Evolutionary conservation across 2,113 vertebrate species (phyloP), one percentile per base, ranked within the genome.

Genomic region (Collichthys lucidus): DNA sequence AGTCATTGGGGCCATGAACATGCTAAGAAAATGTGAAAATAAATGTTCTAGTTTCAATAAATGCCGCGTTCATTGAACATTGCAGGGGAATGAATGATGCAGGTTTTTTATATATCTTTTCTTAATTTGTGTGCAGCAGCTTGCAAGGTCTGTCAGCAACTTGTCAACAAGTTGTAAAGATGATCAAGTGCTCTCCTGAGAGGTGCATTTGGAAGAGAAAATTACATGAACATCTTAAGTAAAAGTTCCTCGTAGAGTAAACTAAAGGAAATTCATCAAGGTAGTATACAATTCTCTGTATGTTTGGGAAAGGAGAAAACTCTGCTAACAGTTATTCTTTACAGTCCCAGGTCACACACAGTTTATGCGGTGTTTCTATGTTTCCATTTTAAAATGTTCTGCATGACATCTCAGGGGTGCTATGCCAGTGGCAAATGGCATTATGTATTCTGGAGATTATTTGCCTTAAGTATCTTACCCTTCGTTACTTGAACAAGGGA

Each of bases 401-500:
- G 67, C 68, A 49, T 61, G 22, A 64, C 52, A 29, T 78, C 72
- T 70, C 63, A 42, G 26, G 20, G 31, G 70, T 24, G 17, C 59
- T 64, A 42, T 65, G 26, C 24, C 2, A 8, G 31, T 72, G 56
- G 56, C 26, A 71, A 9, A 77, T 35, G 24, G 26, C 16, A 67
- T 63, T 83, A 19, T 61, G 26, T 52, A 68, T 80, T 84, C 77
- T 69, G 15, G 29, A 73, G 24, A 72, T 57, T 47, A 60, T 70
- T 84, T 84, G 19, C 82, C 65, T 46, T 19, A 46, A 61, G 78
- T 71, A 52, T 20, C 12, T 71, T 68, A 55, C 19, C 7, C 71
- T 79, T 84, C 24, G 70, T 77, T 82, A 82, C 79, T 56, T 80
- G 22, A 75, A 70, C 61, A 68, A 68, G 35, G 65, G 56, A 73